Base-by-base conservation (phyloP, 2,888 invertebrate genomes). In the Odontomyia ornata region DNA sequence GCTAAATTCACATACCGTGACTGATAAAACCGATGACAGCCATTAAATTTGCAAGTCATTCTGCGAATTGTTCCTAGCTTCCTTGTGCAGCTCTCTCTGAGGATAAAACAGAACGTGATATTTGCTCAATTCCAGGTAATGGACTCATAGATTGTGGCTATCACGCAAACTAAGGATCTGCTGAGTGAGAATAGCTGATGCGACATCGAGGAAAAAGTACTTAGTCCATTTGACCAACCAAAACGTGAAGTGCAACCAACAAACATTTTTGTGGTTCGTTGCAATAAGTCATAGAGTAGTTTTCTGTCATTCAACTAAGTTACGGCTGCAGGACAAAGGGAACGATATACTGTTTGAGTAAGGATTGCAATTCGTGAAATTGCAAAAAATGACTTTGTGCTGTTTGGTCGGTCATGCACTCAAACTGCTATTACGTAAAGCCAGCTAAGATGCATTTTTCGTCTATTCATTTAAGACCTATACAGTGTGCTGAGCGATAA, bases 1-100 rank as follows among this genome's bases (percentile, higher is more conserved):
- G 69, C 69, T 15, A 64, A 57, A 75, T 75, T 36, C 52, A 62
- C 64, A 47, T 64, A 75, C 64, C 75, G 47, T 75, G 75, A 75
- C 75, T 75, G 75, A 75, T 75, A 75, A 75, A 75, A 75, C 64
- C 64, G 75, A 75, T 75, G 75, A 75, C 75, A 75, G 62, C 43
- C 64, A 47, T 75, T 75, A 75, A 75, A 75, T 75, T 64, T 75
- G 62, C 64, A 75, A 75, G 64, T 75, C 75, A 75, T 75, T 46
- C 27, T 28, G 64, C 36, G 75, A 75, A 75, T 64, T 64, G 75
- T 25, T 75, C 47, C 64, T 18, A 72, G 75, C 52, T 75, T 75
- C 75, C 60, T 73, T 25, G 36, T 36, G 36, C 27, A 69, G 46
- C 28, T n/a, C 60, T 67, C 9, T 36, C 36, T 5, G 5, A 9